Conservation (phyloP, 2,113 vertebrate genomes). For the Xiphophorus couchianus region DNA sequence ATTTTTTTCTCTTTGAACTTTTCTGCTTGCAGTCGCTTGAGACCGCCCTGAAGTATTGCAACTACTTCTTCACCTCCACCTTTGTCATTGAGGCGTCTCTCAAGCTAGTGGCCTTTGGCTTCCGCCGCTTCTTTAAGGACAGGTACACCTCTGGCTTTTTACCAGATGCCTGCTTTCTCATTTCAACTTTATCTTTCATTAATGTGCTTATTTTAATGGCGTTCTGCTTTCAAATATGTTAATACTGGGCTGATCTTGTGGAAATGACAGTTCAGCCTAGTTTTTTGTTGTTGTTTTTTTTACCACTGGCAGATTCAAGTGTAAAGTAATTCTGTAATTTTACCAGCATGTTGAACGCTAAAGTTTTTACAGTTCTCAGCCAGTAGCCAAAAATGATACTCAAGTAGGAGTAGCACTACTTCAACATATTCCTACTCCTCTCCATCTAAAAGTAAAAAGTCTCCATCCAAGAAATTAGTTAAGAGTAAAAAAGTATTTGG, state of each 20-base stretch:
- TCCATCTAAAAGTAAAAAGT: too few relatives aligned
- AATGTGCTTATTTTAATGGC: neutral
- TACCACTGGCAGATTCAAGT: too few relatives aligned
- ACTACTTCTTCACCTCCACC: constrained; percentile 97
- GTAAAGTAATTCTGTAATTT: too few relatives aligned
- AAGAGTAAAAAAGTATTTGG: too few relatives aligned
- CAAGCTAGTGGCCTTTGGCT: constrained; percentile 94
- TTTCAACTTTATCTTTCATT: neutral
- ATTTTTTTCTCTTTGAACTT: neutral
- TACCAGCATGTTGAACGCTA: too few relatives aligned
- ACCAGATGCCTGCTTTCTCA: neutral
- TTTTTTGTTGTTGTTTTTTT: too few relatives aligned
- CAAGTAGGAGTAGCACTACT: too few relatives aligned
- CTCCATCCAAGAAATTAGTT: too few relatives aligned
- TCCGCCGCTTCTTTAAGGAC: constrained; percentile 97
- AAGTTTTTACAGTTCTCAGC: too few relatives aligned
- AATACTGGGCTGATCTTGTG: neutral
- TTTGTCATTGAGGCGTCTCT: constrained; percentile 94
- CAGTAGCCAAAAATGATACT: too few relatives aligned
- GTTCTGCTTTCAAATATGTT: neutral
- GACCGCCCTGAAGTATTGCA: constrained; percentile 93
- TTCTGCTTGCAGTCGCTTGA: constrained; percentile 86
- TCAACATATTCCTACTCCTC: too few relatives aligned
- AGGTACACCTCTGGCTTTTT: constrained; percentile 75
- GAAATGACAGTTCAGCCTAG: too few relatives aligned